phyloP scores from a whole-genome alignment of 2,113 vertebrate genomes.

The Sitta europaea region DNA sequence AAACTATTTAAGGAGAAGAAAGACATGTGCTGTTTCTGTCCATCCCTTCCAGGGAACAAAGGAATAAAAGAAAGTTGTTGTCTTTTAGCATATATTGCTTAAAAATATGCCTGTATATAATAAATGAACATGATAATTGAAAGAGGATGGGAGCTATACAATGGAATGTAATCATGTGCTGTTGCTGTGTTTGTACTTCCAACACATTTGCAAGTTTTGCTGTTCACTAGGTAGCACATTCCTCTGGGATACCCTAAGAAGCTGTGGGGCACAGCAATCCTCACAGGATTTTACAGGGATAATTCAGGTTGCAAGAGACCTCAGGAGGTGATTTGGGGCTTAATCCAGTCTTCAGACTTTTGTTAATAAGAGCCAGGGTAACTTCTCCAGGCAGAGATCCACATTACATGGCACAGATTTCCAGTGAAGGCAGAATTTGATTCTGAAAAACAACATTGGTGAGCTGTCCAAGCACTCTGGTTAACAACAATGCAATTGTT shows the following conservation, averaged over 20 bases:
- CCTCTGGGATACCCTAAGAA: background rate
- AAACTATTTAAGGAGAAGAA: background rate
- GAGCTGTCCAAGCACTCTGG: background rate
- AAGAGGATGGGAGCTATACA: background rate
- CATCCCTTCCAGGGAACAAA: background rate
- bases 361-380: background rate
- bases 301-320: background rate
- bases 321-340: background rate
- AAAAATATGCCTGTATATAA: background rate
- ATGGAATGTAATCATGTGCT: background rate
- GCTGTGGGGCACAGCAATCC: background rate
- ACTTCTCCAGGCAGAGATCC: background rate
- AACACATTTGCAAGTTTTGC: background rate
- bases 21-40: background rate
- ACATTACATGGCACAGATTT: background rate
- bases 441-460: background rate
- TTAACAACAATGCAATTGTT: background rate
- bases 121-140: background rate
- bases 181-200: background rate
- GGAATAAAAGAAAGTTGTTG: background rate
- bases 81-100: background rate
- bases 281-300: background rate
- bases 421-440: background rate
- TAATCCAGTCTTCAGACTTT: background rate
- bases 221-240: background rate